These are phyloP conservation scores for Lepidocyrtinus sp. DNA, from an alignment of 2,888 invertebrate species.

Conservation along the genomic window DNA sequence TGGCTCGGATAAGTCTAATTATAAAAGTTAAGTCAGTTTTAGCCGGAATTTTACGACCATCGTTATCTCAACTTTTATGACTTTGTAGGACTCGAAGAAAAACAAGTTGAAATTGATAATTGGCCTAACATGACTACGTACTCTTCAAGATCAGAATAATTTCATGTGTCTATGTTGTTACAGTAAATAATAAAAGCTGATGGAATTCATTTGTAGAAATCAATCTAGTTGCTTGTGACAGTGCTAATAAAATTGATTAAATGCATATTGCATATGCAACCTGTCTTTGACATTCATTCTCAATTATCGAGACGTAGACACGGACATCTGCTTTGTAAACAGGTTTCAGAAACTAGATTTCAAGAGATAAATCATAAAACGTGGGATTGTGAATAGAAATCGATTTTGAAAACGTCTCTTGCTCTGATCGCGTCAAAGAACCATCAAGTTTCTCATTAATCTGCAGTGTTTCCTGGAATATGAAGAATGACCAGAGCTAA, in stretches of 20 bases:
- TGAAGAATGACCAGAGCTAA: slow-evolving; percentile 58
- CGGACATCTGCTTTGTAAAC: background rate
- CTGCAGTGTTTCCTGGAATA: slow-evolving; percentile 36
- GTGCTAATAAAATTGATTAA: too few relatives aligned
- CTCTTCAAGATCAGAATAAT: background rate
- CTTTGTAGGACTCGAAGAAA: background rate
- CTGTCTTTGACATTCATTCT: background rate
- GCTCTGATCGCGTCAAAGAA: background rate
- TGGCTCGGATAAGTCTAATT: background rate
- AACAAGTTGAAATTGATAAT: background rate
- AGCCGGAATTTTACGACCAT: background rate
- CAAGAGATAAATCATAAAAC: too few relatives aligned
- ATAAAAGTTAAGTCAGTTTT: background rate
- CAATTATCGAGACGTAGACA: background rate
- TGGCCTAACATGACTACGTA: background rate
- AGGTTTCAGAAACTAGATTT: background rate
- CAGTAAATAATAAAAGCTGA: background rate
- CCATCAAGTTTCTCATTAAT: slow-evolving; percentile 12
- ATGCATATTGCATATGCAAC: background rate
- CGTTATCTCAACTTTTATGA: background rate
- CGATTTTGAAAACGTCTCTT: background rate
- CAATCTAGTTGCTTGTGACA: too few relatives aligned
- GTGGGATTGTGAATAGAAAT: too few relatives aligned
- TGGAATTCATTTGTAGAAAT: too few relatives aligned
- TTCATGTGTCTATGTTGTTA: background rate